Conservation (phyloP, 2,888 invertebrate species). For the Caradrina kadenii region DNA sequence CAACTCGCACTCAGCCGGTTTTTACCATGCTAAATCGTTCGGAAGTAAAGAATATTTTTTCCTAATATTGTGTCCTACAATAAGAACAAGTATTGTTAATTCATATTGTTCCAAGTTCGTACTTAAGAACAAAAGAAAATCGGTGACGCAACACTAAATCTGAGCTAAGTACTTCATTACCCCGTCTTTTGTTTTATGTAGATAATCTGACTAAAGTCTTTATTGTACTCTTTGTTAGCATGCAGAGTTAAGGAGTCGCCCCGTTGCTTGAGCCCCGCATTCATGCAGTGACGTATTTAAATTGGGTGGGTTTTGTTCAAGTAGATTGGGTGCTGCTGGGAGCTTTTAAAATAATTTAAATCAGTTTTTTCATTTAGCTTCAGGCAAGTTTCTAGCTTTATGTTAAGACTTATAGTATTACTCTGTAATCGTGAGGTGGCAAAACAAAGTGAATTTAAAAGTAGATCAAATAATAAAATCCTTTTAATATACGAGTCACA, state of each 20-base stretch:
- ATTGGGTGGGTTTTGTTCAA: constrained; percentile 55
- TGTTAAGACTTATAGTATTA: constrained; percentile 3
- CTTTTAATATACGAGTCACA: not conserved
- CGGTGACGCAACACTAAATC: constrained; percentile 62
- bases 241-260: constrained; percentile 53
- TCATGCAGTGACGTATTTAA: constrained; percentile 60
- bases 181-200: constrained; percentile 64
- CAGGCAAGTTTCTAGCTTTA: constrained; percentile 12
- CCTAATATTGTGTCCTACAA: not conserved
- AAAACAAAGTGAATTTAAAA: not conserved
- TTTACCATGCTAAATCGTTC: no score
- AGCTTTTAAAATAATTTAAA: constrained; percentile 42
- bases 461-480: not conserved
- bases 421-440: not conserved
- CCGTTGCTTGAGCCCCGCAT: constrained; percentile 43
- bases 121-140: constrained; percentile 63
- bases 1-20: no score
- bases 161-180: constrained; percentile 60
- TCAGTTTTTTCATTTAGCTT: constrained; percentile 8
- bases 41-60: no score
- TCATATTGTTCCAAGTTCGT: constrained; percentile 38
- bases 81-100: constrained; percentile 16
- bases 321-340: constrained; percentile 39
- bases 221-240: constrained; percentile 60
- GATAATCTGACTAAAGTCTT: constrained; percentile 61